A percentile compares a stretch with the other conserved stretches of the same genome.
Conservation (phyloP, 2,113 vertebrate species). For the Alosa alosa region DNA sequence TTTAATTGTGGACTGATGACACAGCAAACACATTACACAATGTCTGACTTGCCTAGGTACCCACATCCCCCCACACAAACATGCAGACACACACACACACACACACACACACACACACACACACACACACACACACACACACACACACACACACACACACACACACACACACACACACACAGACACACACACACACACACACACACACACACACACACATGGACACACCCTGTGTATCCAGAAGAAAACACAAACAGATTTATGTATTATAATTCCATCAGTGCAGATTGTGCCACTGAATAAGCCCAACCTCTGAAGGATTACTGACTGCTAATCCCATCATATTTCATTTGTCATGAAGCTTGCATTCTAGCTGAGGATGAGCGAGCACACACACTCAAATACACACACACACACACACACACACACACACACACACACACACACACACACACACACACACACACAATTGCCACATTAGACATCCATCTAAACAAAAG, state of each 20-base stretch:
- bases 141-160: background rate
- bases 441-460: conserved; percentile 9
- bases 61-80: background rate
- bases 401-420: conserved; percentile 6
- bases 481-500: background rate
- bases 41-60: background rate
- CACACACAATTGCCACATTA: background rate
- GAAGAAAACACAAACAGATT: conserved; percentile 11
- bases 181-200: conserved; percentile 11
- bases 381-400: conserved; percentile 28
- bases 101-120: background rate
- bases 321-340: conserved; percentile 45
- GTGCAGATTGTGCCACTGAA: conserved; percentile 44
- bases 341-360: conserved; percentile 50
- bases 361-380: conserved; percentile 24
- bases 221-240: background rate
- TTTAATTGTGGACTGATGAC: background rate
- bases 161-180: background rate
- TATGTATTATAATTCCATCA: conserved; percentile 34
- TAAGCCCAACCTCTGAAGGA: conserved; percentile 47
- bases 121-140: background rate
- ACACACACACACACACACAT: background rate
- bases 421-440: conserved; percentile 2
- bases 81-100: background rate
- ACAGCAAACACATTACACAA: background rate